Evolutionary conservation across 2,888 invertebrate species (phyloP), one percentile per base, ranked within the genome.

Genomic region (Isoperla grammatica): DNA sequence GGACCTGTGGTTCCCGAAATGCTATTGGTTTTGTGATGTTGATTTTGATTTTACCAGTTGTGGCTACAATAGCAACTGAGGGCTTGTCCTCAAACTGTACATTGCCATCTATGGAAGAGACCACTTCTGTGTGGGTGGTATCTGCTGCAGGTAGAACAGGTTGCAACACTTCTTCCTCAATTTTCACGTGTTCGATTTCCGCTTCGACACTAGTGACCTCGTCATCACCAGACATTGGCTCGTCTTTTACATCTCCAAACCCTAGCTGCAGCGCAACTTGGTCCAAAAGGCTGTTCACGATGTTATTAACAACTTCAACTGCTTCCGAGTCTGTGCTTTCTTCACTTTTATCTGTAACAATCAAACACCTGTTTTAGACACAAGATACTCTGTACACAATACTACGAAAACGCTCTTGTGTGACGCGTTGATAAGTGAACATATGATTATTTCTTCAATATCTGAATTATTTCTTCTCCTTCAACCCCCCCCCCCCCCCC

Each of bases 91-190:
- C 81, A 11, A 83, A 73, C 69, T 89, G 88, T 8, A 87, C 79
- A 72, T 91, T 90, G 40, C 89, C 90, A 72, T 90, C 90, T 64
- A 90, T 87, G 0, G 87, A 83, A 29, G 84, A 82, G 50, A 80
- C 79, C 35, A 82, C 79, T 3, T 78, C 80, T 50, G 77, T 76
- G 68, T 78, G 81, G 0, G 81, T 79, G 2, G 78, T 79, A 66
- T 83, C 83, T 0, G 75, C 68, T 0, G 68, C 68, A 1, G 75
- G 67, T 1, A 68, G 68, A 15, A 54, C 20, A 15, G 56, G 57
- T 15, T 57, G 22, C 11, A 37, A 29, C 8, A 13, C 39, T 50
- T 61, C 58, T 29, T 42, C 48, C n/a, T 43, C 56, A 13, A 45
- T 13, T 19, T 1, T 35, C 2, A 22, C 35, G 1, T 42, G 15